phyloP scores from a whole-genome alignment of 2,113 vertebrate genomes.

The Pedetes capensis region DNA sequence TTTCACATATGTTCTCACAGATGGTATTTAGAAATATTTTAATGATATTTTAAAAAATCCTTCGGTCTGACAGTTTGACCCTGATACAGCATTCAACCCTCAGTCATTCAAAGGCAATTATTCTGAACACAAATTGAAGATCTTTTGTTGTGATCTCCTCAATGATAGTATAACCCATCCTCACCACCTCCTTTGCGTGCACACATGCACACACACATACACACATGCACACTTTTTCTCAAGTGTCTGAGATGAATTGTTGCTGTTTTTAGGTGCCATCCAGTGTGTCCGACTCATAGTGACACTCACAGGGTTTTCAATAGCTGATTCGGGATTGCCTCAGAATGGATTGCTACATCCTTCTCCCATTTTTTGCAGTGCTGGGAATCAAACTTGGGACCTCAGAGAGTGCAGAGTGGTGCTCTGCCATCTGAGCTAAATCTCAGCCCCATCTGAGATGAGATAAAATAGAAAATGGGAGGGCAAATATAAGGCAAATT shows the following conservation, averaged over 20 bases:
- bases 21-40: constrained; percentile 34
- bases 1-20: constrained; percentile 29
- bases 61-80: background rate
- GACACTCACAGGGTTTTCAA: no score
- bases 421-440: no score
- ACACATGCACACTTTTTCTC: background rate
- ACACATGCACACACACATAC: background rate
- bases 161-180: background rate
- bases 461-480: background rate
- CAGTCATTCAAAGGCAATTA: background rate
- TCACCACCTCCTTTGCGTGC: no score
- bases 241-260: background rate
- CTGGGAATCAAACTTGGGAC: no score
- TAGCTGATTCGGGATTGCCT: no score
- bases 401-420: no score
- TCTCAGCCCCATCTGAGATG: no score
- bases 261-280: no score
- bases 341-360: no score
- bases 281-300: no score
- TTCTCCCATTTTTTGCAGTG: no score
- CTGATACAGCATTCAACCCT: background rate
- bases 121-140: background rate
- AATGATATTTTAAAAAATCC: background rate
- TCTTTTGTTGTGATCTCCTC: background rate
- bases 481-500: background rate